These are phyloP conservation scores for Eidolon helvum DNA, from an alignment of 2,113 vertebrate species.

Conservation along the genomic window DNA sequence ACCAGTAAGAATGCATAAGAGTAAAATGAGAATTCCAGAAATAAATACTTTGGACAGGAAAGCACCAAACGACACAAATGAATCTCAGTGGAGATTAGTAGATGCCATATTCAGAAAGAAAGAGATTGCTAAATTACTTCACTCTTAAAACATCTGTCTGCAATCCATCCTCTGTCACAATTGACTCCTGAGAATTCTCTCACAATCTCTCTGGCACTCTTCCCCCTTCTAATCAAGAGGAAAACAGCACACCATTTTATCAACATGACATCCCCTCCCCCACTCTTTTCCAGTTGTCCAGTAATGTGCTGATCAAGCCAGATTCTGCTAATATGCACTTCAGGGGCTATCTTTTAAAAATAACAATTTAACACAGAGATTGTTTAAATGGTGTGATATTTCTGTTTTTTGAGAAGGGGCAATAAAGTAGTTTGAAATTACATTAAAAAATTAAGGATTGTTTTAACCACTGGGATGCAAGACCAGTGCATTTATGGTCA, in stretches of 20 bases:
- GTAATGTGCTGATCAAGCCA: background rate
- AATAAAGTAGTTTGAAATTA: background rate
- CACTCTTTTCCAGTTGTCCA: background rate
- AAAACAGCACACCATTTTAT: background rate
- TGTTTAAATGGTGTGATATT: background rate
- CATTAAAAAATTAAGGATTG: background rate
- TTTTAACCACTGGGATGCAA: background rate
- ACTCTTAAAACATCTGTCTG: constrained; percentile 49
- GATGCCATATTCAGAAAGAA: background rate
- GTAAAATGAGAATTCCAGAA: constrained; percentile 12
- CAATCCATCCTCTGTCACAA: constrained; percentile 29
- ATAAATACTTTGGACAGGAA: background rate
- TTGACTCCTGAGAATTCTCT: constrained; percentile 1
- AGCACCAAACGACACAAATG: background rate
- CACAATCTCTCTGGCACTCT: constrained; percentile 29
- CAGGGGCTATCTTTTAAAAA: background rate
- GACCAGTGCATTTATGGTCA: background rate
- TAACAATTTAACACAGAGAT: background rate
- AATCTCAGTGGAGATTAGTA: background rate
- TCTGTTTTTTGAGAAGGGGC: background rate
- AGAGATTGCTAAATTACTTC: constrained; percentile 33
- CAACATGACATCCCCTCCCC: background rate
- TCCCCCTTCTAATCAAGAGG: background rate
- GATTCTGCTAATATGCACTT: background rate
- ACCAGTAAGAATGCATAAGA: background rate